A percentile compares a stretch with the other conserved stretches of the same genome.
These are phyloP conservation scores for Eremophila alpestris DNA, from an alignment of 2,797 vertebrate genomes.

Conservation along the genomic window DNA sequence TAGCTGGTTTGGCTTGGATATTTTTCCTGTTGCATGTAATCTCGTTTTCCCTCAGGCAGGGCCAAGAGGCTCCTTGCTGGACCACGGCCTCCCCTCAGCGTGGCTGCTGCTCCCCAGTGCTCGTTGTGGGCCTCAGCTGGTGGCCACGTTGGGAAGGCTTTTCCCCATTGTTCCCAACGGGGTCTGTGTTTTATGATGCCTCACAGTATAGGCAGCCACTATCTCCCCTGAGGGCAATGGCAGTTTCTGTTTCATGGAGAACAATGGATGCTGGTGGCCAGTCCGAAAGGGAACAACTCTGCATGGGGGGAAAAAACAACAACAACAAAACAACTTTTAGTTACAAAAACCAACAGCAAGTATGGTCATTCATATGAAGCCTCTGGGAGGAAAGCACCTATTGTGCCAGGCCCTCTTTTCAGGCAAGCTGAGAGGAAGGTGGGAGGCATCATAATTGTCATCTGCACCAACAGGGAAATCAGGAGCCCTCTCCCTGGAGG, in stretches of 20 bases:
- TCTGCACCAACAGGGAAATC: not conserved
- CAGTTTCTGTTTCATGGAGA: constrained; percentile 53
- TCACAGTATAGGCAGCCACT: constrained; percentile 45
- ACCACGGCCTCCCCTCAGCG: not conserved
- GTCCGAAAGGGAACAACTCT: constrained; percentile 40
- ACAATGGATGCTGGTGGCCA: constrained; percentile 65
- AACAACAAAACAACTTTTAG: not conserved
- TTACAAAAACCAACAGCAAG: constrained; percentile 1
- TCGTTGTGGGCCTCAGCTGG: not conserved
- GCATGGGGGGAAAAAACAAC: not conserved
- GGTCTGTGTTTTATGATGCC: constrained; percentile 43
- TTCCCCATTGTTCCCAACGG: constrained; percentile 43
- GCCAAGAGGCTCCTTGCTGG: not conserved
- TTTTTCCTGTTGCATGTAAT: not conserved
- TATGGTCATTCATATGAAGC: not conserved
- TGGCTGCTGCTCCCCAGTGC: not conserved
- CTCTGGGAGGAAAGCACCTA: constrained; percentile 15
- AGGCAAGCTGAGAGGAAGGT: not conserved
- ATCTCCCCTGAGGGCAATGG: not conserved
- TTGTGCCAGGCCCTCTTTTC: not conserved
- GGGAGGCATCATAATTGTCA: not conserved
- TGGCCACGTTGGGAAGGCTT: not conserved
- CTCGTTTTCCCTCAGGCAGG: not conserved
- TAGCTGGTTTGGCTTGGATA: not conserved
- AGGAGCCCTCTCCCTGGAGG: not conserved